phyloP scores from a whole-genome alignment of 2,888 invertebrate genomes.

The Mallateleia sp. region DNA sequence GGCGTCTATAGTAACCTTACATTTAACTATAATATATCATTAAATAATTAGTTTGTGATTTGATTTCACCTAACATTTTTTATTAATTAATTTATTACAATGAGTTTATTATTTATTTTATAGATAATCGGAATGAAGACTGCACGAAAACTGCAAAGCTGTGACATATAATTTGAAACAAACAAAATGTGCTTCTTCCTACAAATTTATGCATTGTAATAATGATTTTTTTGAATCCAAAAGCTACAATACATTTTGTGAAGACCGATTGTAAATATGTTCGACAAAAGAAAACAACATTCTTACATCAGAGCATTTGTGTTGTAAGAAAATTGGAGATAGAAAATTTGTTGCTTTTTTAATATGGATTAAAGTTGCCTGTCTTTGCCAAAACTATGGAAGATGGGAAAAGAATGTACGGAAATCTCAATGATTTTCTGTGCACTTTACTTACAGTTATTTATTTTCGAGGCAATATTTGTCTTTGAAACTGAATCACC shows the following conservation, averaged over 20 bases:
- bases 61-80: no score
- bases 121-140: slow-evolving; percentile 88
- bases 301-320: slow-evolving; percentile 1
- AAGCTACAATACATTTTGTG: slow-evolving; percentile 28
- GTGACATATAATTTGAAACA: slow-evolving; percentile 83
- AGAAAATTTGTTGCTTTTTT: slow-evolving; percentile 42
- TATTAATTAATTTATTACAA: slow-evolving; percentile 12
- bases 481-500: slow-evolving; percentile 79
- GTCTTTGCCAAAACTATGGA: slow-evolving; percentile 77
- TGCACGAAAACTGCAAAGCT: slow-evolving; percentile 84
- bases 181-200: slow-evolving; percentile 82
- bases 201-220: slow-evolving; percentile 75
- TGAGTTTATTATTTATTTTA: slow-evolving; percentile 70
- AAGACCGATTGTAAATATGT: slow-evolving; percentile 66
- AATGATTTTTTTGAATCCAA: slow-evolving; percentile 78
- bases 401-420: slow-evolving; percentile 85
- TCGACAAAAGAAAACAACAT: slow-evolving; percentile 48
- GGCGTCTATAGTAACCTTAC: slow-evolving; percentile 84
- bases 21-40: slow-evolving; percentile 58
- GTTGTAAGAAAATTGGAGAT: slow-evolving; percentile 24
- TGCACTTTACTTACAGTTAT: slow-evolving; percentile 73
- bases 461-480: slow-evolving; percentile 82
- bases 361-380: slow-evolving; percentile 32
- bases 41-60: background rate
- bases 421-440: slow-evolving; percentile 51